Evolutionary conservation across 2,797 vertebrate genomes (phyloP), one percentile per base, ranked within the genome.

Genomic region (Phyllotis vaccarum): DNA sequence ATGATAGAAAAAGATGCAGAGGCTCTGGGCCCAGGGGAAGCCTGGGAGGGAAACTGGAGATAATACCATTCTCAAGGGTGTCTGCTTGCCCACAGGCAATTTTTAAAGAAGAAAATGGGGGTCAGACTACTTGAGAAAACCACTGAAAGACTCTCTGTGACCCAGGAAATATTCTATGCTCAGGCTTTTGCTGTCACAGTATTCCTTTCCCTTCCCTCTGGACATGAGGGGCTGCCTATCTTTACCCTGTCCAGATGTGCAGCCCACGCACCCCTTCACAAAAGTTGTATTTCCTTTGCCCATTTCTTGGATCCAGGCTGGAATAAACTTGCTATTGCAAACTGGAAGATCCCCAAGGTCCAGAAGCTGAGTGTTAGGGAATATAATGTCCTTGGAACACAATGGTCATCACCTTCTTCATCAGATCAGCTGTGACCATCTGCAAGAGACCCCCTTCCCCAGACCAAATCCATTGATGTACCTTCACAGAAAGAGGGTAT

Each of bases 41-140:
- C n/a, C 87, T 54, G 2, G 76, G 74, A 0, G 24, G 46, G 49
- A 62, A 81, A 6, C 24, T 4, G 75, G 68, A 6, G 58, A 62
- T 66, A 90, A 37, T 49, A 43, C n/a, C n/a, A 6, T 80, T 90
- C 93, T 95, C 91, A 29, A 60, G 78, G 82, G 72, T 3, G 0
- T 86, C 95, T 14, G 29, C 40, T 10, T 17, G 8, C 78, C 94
- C 11, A 8, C 66, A 96, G 74, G 96, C 86, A 96, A 92, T 97
- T 87, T 72, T 97, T 94, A 0, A 24, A 80, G 95, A 94, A 94
- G 95, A 54, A 95, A 96, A 93, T 96, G 95, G 79, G 76, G 92
- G 90, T 97, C 97, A 96, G 22, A 92, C 85, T 86, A 49, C 83
- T 68, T 40, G 52, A 54, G 66, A 72, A 94, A 93, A 64, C 49